phyloP scores from a whole-genome alignment of 2,113 vertebrate genomes.

The Phylloscopus trochiloides region DNA sequence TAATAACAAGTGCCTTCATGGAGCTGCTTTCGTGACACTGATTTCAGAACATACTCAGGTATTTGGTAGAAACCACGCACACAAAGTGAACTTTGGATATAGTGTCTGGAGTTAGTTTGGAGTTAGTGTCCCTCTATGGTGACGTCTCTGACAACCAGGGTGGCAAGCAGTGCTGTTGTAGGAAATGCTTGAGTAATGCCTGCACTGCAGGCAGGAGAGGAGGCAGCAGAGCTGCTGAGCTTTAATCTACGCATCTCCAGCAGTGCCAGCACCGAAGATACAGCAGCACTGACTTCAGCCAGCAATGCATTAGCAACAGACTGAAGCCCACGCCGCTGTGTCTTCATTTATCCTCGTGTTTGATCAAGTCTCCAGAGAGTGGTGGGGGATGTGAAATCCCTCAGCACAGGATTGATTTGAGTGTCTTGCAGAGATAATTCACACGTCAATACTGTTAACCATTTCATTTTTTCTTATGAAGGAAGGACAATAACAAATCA shows the following conservation, averaged over 20 bases:
- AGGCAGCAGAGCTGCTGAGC: background rate
- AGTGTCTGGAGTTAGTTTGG: background rate
- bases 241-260: background rate
- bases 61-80: background rate
- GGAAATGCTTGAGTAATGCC: background rate
- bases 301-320: background rate
- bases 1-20: background rate
- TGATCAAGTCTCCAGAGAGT: background rate
- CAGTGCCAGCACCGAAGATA: accelerated
- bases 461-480: constrained; percentile 33
- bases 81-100: accelerated
- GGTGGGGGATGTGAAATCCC: background rate
- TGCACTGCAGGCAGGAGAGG: background rate
- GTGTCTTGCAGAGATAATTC: constrained; percentile 22
- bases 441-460: constrained; percentile 1
- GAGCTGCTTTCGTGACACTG: background rate
- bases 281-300: background rate
- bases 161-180: background rate
- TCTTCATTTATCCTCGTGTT: background rate
- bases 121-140: background rate
- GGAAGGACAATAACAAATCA: background rate
- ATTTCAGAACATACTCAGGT: background rate
- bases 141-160: background rate
- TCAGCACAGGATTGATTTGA: background rate
- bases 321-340: background rate